Evolutionary conservation across 2,113 vertebrate species (phyloP).

Genomic region (Jacana jacana): DNA sequence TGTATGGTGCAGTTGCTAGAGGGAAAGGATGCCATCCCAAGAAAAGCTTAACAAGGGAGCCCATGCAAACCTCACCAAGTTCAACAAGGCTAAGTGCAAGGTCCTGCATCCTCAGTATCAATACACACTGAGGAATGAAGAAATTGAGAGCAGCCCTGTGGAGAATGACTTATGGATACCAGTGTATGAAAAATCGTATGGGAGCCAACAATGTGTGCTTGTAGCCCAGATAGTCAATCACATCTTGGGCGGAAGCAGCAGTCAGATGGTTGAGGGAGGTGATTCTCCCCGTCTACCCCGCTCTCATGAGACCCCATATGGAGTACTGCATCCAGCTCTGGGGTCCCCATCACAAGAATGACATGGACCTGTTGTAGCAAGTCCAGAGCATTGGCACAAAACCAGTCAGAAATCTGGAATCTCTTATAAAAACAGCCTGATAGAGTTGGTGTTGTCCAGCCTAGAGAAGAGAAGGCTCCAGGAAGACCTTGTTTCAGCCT

Average conservation of each 20-base stretch:
- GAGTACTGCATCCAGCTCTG: not conserved
- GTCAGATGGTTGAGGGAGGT: not conserved
- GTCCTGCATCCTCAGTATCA: not conserved
- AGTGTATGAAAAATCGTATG: not conserved
- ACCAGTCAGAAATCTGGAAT: not conserved
- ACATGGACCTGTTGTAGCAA: not conserved
- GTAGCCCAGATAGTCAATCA: not conserved
- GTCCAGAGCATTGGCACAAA: not conserved
- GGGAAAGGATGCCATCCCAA: too few species aligned
- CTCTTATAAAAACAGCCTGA: not conserved
- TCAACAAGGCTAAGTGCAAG: not conserved
- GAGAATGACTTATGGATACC: not conserved
- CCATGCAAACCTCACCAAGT: not conserved
- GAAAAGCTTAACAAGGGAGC: not conserved
- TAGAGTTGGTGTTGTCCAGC: not conserved
- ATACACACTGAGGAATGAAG: not conserved
- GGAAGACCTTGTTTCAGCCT: not conserved
- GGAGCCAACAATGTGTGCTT: not conserved
- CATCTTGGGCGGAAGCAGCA: not conserved
- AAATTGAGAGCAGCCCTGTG: not conserved
- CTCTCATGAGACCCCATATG: not conserved
- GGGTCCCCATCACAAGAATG: not conserved
- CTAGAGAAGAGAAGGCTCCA: not conserved
- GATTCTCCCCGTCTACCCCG: not conserved
- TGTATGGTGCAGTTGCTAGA: not conserved